phyloP scores from a whole-genome alignment of 2,113 vertebrate species.

The Hydropotes inermis region DNA sequence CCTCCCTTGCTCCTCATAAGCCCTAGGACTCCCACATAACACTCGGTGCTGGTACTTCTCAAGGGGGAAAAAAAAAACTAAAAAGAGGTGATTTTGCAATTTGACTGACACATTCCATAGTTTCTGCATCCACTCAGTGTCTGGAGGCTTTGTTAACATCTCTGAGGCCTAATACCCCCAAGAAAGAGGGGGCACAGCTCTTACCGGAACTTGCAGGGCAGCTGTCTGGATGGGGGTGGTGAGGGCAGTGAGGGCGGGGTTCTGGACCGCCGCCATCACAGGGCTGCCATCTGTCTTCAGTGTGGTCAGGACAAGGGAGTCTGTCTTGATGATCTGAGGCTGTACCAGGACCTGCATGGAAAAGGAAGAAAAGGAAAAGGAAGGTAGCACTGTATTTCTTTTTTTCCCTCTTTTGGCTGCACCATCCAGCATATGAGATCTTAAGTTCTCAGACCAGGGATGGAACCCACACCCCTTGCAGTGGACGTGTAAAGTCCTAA shows the following conservation, averaged over 20 bases:
- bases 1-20: neutral
- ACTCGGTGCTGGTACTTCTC: neutral
- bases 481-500: neutral
- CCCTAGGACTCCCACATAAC: neutral
- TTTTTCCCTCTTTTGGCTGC: neutral
- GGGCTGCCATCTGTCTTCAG: conserved; percentile 94
- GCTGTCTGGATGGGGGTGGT: conserved; percentile 93
- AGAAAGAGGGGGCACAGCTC: neutral
- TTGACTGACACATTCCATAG: neutral
- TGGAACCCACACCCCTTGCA: neutral
- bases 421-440: neutral
- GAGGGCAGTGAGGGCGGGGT: conserved; percentile 90
- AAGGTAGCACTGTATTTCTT: neutral
- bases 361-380: neutral
- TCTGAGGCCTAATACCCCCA: neutral
- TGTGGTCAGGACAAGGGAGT: conserved; percentile 95
- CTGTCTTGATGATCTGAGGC: conserved; percentile 97
- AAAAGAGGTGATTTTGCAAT: neutral
- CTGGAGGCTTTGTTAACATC: neutral
- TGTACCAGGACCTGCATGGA: conserved; percentile 91
- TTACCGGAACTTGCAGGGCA: conserved; percentile 90
- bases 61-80: neutral
- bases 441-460: neutral
- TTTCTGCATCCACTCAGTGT: neutral
- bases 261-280: conserved; percentile 93